Percentiles rank a stretch among this genome's conserved stretches.
Conservation (phyloP, 2,113 vertebrate species). For the Elanoides forficatus region DNA sequence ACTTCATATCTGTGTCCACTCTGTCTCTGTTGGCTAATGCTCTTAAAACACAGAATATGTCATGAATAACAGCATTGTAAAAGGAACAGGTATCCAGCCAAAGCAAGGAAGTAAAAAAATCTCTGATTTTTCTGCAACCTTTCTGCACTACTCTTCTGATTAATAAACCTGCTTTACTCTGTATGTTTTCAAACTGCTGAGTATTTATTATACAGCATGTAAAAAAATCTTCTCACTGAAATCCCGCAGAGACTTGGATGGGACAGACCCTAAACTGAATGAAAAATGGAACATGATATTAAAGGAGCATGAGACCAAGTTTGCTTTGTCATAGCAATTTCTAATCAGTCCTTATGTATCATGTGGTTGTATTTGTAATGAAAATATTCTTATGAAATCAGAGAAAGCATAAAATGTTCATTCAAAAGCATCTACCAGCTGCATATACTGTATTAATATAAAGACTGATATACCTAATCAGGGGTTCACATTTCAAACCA, state of each 20-base stretch:
- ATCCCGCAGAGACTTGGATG: background rate
- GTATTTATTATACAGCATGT: background rate
- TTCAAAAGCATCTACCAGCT: background rate
- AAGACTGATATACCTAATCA: constrained; percentile 37
- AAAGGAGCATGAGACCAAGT: background rate
- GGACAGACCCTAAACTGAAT: background rate
- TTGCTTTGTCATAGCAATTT: background rate
- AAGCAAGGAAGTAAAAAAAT: background rate
- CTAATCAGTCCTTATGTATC: background rate
- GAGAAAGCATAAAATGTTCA: background rate
- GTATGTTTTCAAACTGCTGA: background rate
- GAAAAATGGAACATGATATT: background rate
- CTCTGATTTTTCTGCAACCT: background rate
- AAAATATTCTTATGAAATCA: constrained; percentile 6
- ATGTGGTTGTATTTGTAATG: background rate
- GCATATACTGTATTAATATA: background rate
- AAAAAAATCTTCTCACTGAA: background rate
- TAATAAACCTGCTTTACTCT: background rate
- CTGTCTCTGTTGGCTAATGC: background rate
- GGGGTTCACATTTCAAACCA: constrained; percentile 27
- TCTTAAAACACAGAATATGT: background rate
- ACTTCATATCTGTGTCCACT: background rate
- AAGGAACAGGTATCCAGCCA: background rate
- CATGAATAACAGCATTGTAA: background rate
- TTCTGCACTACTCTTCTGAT: background rate